Conservation (phyloP, 2,797 vertebrate genomes). For the Arrhamphus sclerolepis region DNA sequence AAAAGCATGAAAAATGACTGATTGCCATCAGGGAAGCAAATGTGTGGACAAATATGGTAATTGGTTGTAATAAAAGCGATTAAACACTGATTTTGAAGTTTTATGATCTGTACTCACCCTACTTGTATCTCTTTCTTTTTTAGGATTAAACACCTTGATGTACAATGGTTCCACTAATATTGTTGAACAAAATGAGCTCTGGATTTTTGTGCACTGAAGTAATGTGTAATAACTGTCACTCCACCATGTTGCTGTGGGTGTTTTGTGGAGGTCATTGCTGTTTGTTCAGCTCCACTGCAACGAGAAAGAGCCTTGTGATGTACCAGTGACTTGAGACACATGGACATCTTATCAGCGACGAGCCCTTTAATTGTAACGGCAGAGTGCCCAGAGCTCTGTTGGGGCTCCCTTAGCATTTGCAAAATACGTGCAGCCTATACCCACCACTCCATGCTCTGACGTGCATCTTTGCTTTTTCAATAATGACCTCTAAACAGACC, state of each 20-base stretch:
- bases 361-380: constrained; percentile 52
- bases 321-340: constrained; percentile 62
- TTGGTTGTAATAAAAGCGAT: neutral
- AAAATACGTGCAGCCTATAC: constrained; percentile 2
- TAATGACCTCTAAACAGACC: neutral
- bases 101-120: neutral
- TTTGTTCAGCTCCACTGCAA: constrained; percentile 64
- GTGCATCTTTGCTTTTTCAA: constrained; percentile 1
- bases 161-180: neutral
- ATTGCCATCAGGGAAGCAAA: constrained; percentile 3
- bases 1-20: constrained; percentile 17
- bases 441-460: neutral
- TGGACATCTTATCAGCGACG: constrained; percentile 59
- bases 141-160: neutral
- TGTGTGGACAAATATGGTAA: neutral
- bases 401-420: constrained; percentile 8
- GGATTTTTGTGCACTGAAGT: constrained; percentile 34
- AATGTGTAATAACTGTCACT: constrained; percentile 59
- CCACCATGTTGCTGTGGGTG: constrained; percentile 41
- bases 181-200: constrained; percentile 22
- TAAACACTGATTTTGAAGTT: no score
- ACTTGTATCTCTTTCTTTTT: neutral
- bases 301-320: constrained; percentile 64
- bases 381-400: constrained; percentile 3
- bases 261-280: constrained; percentile 67